Evolutionary conservation across 2,797 vertebrate species (phyloP).

Genomic region (Pteronotus mesoamericanus): DNA sequence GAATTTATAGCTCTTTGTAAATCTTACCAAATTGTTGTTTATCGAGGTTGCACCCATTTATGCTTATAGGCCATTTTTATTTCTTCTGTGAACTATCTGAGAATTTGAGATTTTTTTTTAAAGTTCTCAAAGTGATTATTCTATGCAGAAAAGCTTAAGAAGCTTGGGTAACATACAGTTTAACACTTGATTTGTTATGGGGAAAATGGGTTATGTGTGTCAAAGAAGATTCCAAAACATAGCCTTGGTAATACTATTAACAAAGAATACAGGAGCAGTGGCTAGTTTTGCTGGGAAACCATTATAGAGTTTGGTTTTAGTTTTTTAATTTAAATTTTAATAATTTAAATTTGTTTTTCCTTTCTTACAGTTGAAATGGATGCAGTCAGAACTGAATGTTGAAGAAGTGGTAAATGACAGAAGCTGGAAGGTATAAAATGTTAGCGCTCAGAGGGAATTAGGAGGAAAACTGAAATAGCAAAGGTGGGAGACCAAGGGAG

Average conservation of each 20-base stretch:
- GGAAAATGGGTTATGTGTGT: not conserved
- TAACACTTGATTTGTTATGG: not conserved
- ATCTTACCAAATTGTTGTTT: not conserved
- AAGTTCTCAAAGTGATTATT: not conserved
- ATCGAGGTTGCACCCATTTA: not conserved
- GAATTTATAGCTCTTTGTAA: not conserved
- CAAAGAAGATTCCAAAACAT: not conserved
- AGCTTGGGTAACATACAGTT: not conserved
- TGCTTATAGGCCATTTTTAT: not conserved
- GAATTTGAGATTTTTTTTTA: not conserved
- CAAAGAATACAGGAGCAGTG: not conserved
- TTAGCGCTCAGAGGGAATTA: not conserved
- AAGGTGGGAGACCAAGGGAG: not conserved
- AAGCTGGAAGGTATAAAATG: slow-evolving; percentile 92
- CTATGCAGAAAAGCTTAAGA: not conserved
- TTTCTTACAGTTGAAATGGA: slow-evolving; percentile 92
- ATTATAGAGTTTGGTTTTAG: not conserved
- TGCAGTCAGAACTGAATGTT: slow-evolving; percentile 98
- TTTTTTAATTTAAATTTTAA: not conserved
- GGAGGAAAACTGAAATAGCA: not conserved
- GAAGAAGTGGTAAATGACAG: slow-evolving; percentile 99
- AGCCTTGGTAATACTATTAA: not conserved
- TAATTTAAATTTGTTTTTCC: slow-evolving; percentile 54
- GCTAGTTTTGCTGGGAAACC: not conserved
- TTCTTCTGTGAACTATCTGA: not conserved